These are phyloP conservation scores for Odiellus spinosus DNA, from an alignment of 2,888 invertebrate species.

Conservation along the genomic window DNA sequence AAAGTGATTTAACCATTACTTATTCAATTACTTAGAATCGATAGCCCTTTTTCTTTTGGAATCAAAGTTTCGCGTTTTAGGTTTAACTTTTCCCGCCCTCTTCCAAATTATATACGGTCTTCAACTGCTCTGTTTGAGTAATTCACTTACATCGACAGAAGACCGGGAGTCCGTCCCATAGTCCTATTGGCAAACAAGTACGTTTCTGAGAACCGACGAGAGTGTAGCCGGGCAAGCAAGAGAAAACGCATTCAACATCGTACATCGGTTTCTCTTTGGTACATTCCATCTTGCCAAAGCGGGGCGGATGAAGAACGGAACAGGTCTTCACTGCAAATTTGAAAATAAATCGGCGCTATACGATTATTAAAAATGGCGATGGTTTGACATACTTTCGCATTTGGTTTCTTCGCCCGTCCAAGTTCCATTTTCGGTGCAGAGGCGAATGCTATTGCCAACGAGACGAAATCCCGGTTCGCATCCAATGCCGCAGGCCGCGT, in stretches of 20 bases:
- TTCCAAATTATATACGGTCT: no score
- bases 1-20: no score
- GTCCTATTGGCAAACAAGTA: constrained; percentile 46
- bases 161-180: constrained; percentile 50
- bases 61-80: no score
- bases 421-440: constrained; percentile 45
- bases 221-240: constrained; percentile 44
- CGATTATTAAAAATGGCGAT: no score
- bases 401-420: constrained; percentile 48
- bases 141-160: constrained; percentile 37
- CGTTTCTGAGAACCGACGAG: constrained; percentile 45
- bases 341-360: no score
- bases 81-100: no score
- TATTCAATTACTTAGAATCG: no score
- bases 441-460: constrained; percentile 38
- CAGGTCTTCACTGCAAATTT: constrained; percentile 46
- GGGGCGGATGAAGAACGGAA: constrained; percentile 37
- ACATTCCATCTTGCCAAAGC: constrained; percentile 39
- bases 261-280: constrained; percentile 34
- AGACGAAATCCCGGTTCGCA: constrained; percentile 46
- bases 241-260: constrained; percentile 47
- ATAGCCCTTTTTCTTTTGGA: no score
- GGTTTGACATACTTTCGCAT: constrained; percentile 40
- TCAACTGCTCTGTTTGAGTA: no score
- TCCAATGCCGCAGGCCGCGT: constrained; percentile 51